These are phyloP conservation scores for Archips crataeganus DNA, from an alignment of 2,888 invertebrate genomes.

Conservation along the genomic window DNA sequence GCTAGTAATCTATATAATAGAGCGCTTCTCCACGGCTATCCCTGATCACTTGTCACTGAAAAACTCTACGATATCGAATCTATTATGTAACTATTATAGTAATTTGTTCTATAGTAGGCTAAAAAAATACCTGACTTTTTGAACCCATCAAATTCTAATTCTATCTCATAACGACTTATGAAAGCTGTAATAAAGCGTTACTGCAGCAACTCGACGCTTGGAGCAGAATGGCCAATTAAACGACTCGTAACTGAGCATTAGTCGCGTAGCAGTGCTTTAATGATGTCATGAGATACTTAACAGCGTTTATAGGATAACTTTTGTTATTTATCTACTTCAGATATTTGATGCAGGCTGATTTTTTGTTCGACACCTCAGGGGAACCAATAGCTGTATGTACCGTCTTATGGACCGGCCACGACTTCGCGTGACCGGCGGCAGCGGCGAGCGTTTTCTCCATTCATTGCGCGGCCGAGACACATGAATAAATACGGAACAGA, in stretches of 20 bases:
- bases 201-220: conserved; percentile 33
- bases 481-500: too few relatives aligned
- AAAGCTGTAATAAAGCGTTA: conserved; percentile 30
- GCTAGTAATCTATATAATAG: too few relatives aligned
- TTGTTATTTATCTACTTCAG: conserved; percentile 12
- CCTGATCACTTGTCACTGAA: too few relatives aligned
- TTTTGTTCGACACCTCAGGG: background rate
- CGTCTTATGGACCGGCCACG: too few relatives aligned
- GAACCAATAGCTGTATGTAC: too few relatives aligned
- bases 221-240: conserved; percentile 41
- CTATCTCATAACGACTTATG: conserved; percentile 17
- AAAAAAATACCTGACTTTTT: background rate
- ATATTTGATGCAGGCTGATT: conserved; percentile 6
- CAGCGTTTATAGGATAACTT: conserved; percentile 33
- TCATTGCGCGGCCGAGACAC: too few relatives aligned
- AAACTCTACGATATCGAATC: too few relatives aligned
- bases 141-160: conserved; percentile 26
- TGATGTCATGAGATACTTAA: conserved; percentile 39
- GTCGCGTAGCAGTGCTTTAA: conserved; percentile 35
- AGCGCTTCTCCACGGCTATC: too few relatives aligned
- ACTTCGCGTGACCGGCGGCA: too few relatives aligned
- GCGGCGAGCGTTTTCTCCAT: too few relatives aligned
- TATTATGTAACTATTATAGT: too few relatives aligned
- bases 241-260: conserved; percentile 38
- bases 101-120: background rate